Evolutionary conservation across 2,797 vertebrate genomes (phyloP).

Genomic region (Simalia tracyae): DNA sequence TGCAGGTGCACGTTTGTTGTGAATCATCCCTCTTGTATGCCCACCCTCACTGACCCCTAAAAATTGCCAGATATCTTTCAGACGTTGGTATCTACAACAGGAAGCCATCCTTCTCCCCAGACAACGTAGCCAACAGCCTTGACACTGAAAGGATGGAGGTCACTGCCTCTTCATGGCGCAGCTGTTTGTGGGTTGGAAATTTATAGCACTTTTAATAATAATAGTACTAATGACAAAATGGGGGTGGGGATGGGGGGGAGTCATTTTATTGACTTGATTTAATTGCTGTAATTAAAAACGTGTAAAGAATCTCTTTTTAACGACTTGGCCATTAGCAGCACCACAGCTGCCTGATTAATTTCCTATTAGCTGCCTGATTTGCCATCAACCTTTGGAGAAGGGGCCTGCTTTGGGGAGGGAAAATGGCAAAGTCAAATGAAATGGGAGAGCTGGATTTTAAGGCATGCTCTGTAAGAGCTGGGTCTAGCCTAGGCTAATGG

Average conservation of each 20-base stretch:
- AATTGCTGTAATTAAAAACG: slow-evolving; percentile 83
- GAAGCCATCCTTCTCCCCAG: neutral
- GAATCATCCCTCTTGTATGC: neutral
- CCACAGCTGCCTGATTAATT: slow-evolving; percentile 80
- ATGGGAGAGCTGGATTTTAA: neutral
- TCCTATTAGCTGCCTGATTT: slow-evolving; percentile 73
- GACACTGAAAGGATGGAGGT: rapidly evolving
- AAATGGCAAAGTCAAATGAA: neutral
- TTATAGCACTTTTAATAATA: slow-evolving; percentile 11
- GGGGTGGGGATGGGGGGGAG: slow-evolving; percentile 12
- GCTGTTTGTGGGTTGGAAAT: neutral
- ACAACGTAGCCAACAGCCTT: rapidly evolving
- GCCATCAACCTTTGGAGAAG: slow-evolving; percentile 36
- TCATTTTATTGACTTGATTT: slow-evolving; percentile 74
- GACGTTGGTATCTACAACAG: neutral
- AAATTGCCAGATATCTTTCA: neutral
- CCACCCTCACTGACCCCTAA: neutral
- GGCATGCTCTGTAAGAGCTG: neutral
- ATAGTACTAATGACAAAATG: slow-evolving; percentile 37
- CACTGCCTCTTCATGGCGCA: rapidly evolving
- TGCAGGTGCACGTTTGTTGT: neutral
- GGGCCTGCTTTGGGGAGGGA: neutral
- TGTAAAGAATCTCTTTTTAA: slow-evolving; percentile 78
- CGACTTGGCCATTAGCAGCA: slow-evolving; percentile 76
- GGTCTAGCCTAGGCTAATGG: neutral